Base-by-base conservation (phyloP, 2,888 invertebrate species). In the Prenolepis imparis region DNA sequence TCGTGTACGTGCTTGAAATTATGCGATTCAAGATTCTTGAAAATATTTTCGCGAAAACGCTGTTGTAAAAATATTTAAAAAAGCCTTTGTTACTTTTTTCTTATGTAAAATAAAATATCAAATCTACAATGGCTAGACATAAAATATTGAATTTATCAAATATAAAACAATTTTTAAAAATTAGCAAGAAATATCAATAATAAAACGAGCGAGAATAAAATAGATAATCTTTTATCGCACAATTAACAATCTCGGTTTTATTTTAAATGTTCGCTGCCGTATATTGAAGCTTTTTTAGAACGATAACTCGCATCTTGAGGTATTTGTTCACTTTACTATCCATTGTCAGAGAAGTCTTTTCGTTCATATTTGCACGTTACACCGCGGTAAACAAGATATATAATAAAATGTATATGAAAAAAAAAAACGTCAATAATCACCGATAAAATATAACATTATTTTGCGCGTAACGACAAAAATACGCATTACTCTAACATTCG, bases 281-380 rank as follows among this genome's bases (percentile, higher is more conserved):
- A 39, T 52, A 39, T 52, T 73, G 28, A n/a, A 61, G 9, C n/a
- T 41, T 59, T 57, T 48, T 24, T 5, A 24, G 36, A 55, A 55
- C 36, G 52, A 59, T 70, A 63, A 82, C 18, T 61, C 39, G 44
- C 18, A 41, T 15, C 59, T 82, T 32, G 66, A 55, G 61, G 24
- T 21, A 12, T 21, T 77, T 52, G 44, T 64, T 21, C 18, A 48
- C 15, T 48, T 52, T 48, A 18, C 2, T 28, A 24, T 66, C 21
- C 84, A 83, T 83, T 74, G 82, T 86, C 77, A 74, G 86, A 86
- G 83, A 86, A 84, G 80, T 82, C 82, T 84, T 85, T 86, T 82
- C 63, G 74, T 74, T 59, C 80, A 32, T 55, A 41, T 72, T 78
- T 81, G 75, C 78, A 84, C 70, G 55, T 75, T 82, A 61, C 66